Base-by-base conservation (phyloP, 2,113 vertebrate species). In the Calyptomena viridis region DNA sequence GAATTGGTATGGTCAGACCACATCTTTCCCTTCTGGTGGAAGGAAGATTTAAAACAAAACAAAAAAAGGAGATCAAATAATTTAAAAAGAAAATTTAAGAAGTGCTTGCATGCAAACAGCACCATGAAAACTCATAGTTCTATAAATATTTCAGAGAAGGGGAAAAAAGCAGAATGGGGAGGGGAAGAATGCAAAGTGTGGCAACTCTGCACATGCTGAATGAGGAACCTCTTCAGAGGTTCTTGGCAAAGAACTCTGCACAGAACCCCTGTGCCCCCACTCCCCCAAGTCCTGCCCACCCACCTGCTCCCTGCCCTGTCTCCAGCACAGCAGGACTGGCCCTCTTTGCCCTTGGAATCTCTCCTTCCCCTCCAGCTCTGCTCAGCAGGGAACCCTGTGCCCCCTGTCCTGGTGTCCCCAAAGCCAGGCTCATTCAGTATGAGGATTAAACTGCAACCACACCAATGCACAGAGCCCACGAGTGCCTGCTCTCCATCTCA, bases 401-500 rank as follows among this genome's bases (percentile, higher is more conserved):
- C 91, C 59, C 59, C 77, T 28, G 16, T 10, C 35, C 68, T 5
- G 7, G 7, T 5, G 31, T 24, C 30, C 50, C 35, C 59, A 22
- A 0, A 16, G 47, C 76, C 6, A 46, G 59, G 49, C 35, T 42
- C 12, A 1, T 3, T 17, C 53, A 9, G 20, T 1, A 1, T 5
- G 28, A 25, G 30, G 39, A 63, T 14, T 13, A 2, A 46, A 46
- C 17, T 6, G 15, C 12, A 33, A 3, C 6, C 39, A 15, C 28
- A 5, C 7, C 7, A 52, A 2, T 0, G 18, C 58, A 14, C 25
- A 13, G 25, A 25, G 60, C 56, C 80, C 8, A 0, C 0, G 0
- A 49, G 56, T 7, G 19, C 17, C 74, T 2, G 1, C 58, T 67
- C 79, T 49, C 72, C 11, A 1, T 1, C 13, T 25, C 0, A 0